A percentile compares a stretch with the other conserved stretches of the same genome.
Conservation (phyloP, 2,797 vertebrate genomes). For the Todus mexicanus region DNA sequence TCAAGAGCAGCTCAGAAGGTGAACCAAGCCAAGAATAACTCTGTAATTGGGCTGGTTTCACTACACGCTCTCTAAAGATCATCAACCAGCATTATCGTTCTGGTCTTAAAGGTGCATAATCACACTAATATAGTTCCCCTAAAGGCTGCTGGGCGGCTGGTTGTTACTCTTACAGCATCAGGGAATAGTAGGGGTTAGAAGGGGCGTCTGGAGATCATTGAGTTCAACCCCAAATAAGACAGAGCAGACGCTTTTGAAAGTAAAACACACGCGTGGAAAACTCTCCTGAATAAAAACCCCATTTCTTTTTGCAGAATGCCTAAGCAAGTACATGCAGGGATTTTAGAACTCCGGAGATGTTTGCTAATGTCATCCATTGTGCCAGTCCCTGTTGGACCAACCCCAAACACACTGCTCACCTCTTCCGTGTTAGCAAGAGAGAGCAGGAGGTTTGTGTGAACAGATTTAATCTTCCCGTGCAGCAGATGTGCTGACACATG, state of each 20-base stretch:
- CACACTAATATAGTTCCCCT: neutral
- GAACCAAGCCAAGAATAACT: neutral
- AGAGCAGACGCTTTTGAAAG: neutral
- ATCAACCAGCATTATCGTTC: neutral
- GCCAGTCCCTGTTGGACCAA: neutral
- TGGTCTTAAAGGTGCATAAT: neutral
- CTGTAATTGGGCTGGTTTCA: neutral
- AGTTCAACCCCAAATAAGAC: too few species aligned
- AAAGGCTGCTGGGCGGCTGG: neutral
- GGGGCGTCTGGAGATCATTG: too few species aligned
- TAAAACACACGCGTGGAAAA: neutral
- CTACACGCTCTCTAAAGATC: neutral
- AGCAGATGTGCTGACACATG: conserved; percentile 53
- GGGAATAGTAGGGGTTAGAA: too few species aligned
- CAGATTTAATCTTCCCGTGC: conserved; percentile 36
- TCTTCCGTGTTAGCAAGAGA: neutral
- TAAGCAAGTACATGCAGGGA: neutral
- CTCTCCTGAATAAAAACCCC: neutral
- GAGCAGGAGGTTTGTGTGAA: neutral
- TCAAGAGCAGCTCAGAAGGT: neutral
- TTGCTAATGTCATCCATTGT: neutral
- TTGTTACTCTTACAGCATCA: neutral
- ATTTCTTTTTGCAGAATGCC: neutral
- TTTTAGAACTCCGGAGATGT: neutral
- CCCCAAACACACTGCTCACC: neutral